Evolutionary conservation across 2,888 invertebrate genomes (phyloP).

Genomic region (Ommatoiulus sabulosus): DNA sequence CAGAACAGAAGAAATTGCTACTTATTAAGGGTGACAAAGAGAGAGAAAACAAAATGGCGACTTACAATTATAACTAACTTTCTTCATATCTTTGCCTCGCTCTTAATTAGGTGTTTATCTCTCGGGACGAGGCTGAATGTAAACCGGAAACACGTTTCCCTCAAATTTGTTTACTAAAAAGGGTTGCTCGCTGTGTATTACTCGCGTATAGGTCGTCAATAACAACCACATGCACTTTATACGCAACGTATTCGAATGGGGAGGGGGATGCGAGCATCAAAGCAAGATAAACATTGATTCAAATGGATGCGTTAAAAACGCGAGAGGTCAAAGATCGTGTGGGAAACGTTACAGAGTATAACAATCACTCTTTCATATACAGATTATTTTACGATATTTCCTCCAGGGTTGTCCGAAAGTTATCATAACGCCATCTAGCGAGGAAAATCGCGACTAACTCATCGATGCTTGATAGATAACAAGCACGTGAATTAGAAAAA

Average conservation of each 20-base stretch:
- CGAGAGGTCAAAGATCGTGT: background rate
- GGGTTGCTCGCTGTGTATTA: background rate
- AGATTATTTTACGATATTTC: too few relatives aligned
- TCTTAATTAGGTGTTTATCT: conserved; percentile 19
- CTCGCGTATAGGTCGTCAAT: conserved; percentile 10
- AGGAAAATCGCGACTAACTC: too few relatives aligned
- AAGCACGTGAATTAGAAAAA: too few relatives aligned
- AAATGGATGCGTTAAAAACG: background rate
- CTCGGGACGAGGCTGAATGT: background rate
- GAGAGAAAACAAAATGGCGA: background rate
- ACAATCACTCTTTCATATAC: background rate
- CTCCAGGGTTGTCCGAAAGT: too few relatives aligned
- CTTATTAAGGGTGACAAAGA: too few relatives aligned
- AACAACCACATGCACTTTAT: background rate
- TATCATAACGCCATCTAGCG: too few relatives aligned
- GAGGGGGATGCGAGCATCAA: background rate
- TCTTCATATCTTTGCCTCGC: background rate
- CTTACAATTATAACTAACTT: background rate
- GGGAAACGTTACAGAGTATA: background rate
- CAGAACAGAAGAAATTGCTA: too few relatives aligned
- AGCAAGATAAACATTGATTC: conserved; percentile 10
- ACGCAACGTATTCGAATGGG: background rate
- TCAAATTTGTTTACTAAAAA: background rate
- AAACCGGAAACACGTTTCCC: conserved; percentile 2
- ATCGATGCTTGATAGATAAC: too few relatives aligned